Conservation (phyloP, 2,888 invertebrate genomes). For the Elysia crispata region DNA sequence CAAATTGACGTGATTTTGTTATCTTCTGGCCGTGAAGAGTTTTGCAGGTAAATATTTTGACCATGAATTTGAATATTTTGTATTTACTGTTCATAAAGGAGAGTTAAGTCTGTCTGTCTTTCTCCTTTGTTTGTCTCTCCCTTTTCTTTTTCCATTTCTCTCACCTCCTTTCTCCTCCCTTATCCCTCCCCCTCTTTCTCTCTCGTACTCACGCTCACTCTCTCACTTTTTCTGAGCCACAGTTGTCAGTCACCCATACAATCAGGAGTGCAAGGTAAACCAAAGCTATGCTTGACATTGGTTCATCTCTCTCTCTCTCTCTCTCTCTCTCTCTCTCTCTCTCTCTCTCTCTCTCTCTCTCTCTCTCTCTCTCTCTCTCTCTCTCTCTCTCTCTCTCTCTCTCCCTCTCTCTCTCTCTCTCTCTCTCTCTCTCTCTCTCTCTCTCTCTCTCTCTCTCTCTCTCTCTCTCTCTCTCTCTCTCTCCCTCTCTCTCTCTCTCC, state of each 20-base stretch:
- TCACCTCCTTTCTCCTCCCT: no score
- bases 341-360: conserved; percentile 24
- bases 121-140: no score
- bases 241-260: background rate
- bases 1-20: no score
- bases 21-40: no score
- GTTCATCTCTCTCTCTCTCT: background rate
- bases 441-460: conserved; percentile 26
- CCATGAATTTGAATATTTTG: no score
- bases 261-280: background rate
- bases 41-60: no score
- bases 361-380: conserved; percentile 10
- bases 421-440: conserved; percentile 30
- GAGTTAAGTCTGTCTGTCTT: no score
- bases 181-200: no score
- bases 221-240: background rate
- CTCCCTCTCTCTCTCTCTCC: conserved; percentile 10
- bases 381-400: conserved; percentile 37
- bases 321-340: conserved; percentile 27
- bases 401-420: conserved; percentile 31
- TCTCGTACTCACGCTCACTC: no score
- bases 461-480: conserved; percentile 12
- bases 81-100: no score
- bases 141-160: no score
- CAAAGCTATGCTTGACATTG: background rate